Evolutionary conservation across 2,113 vertebrate genomes (phyloP).

Genomic region (Toxostoma redivivum): DNA sequence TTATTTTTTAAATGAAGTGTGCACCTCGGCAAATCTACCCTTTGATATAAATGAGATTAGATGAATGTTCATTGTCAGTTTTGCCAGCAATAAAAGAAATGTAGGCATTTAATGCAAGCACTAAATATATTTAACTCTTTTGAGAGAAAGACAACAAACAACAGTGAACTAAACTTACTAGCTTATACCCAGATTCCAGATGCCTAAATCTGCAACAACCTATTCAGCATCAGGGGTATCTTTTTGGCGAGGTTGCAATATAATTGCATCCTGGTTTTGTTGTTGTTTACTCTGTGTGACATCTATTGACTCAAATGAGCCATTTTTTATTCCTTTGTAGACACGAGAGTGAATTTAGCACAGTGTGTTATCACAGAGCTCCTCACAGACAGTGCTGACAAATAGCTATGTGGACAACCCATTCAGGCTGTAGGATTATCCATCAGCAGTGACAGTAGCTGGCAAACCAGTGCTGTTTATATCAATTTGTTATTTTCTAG

Average conservation of each 20-base stretch:
- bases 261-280: background rate
- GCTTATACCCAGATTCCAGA: background rate
- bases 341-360: slow-evolving; percentile 60
- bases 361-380: slow-evolving; percentile 64
- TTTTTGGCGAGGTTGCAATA: background rate
- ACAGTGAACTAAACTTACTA: background rate
- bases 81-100: background rate
- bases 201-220: background rate
- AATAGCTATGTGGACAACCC: slow-evolving; percentile 68
- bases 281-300: slow-evolving; percentile 60
- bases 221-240: background rate
- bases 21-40: background rate
- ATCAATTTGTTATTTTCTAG: slow-evolving; percentile 67
- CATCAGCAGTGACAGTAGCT: slow-evolving; percentile 67
- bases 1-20: background rate
- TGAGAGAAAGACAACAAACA: background rate
- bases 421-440: slow-evolving; percentile 66
- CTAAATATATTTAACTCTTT: background rate
- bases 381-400: slow-evolving; percentile 66
- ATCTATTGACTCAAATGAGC: slow-evolving; percentile 57
- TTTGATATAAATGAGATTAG: background rate
- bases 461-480: slow-evolving; percentile 63
- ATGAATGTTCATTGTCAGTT: background rate
- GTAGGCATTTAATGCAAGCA: background rate
- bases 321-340: slow-evolving; percentile 68